Evolutionary conservation across 35 echinoderm and acorn worm genomes (phyloP), one percentile per base, ranked within the genome.

Genomic region (Patiria miniata): DNA sequence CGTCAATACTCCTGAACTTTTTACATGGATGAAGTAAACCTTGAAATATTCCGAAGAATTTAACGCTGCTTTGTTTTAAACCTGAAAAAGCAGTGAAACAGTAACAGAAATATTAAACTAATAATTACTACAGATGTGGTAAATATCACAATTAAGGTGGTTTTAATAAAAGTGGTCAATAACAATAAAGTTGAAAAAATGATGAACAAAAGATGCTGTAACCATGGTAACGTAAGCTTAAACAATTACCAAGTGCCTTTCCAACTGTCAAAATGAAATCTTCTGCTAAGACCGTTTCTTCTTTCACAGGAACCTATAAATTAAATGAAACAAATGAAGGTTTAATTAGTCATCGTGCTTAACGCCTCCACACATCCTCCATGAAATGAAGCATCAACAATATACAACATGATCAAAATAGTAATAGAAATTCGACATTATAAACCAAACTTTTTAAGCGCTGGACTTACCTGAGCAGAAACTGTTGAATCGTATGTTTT

Each of bases 1-100:
- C 37, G 38, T 84, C 82, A 60, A 84, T 58, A 61, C 82, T 59
- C 18, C 38, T 84, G 54, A 84, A 84, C 53, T 84, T 84, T 58
- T 36, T 84, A 6, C n/a, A 23, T 6, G 82, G 82, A 36, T 53
- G 53, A 58, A 59, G 30, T 37, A 84, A 84, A 17, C 82, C 82
- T 84, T 84, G 38, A 60, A 84, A 60, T 36, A 84, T 29, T 17
- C 82, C 82, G 59, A 84, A 84, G 39, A 18, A 39, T 38, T 84
- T 57, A 36, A 84, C 4, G 57, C 52, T 84, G 36, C 22, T 37
- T 37, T 32, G 22, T 33, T 84, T 19, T 37, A 84, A 61, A 15
- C 82, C 82, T 84, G 51, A 84, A 84, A 84, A 19, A 8, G 39
- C 5, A 51, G 17, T 16, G 39, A 19, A 23, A 69, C n/a, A 23